Evolutionary conservation across 1,140 invertebrate species (phyloP), one percentile per base, ranked within the genome.

Genomic region (Physella acuta): DNA sequence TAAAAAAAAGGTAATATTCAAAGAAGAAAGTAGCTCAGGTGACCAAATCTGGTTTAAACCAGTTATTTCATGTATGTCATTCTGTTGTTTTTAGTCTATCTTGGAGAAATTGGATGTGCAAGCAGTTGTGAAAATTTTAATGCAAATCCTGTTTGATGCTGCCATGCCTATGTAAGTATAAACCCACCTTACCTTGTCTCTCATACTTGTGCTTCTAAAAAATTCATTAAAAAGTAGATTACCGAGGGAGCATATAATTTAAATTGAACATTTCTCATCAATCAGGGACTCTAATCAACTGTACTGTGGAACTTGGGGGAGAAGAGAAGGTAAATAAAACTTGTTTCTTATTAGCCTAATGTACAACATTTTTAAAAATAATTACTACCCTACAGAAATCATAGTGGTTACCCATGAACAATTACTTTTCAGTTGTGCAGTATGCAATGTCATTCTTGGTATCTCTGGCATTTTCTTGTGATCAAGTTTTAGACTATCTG

Each of bases 141-240:
- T 92, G 67, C 92, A 90, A 73, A 95, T 96, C 79, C 83, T 97
- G 0, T 91, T 92, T 78, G 93, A 95, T 85, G 92, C 93, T 30
- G 81, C 84, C 24, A 72, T 83, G 44, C 83, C 83, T 52, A 75
- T 79, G 80, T 79, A 71, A 76, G 74, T 75, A 28, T 24, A 44
- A 8, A 44, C 8, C 39, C 20, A n/a, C n/a, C n/a, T n/a, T n/a
- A n/a, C n/a, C n/a, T n/a, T n/a, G n/a, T n/a, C n/a, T n/a, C n/a
- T n/a, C n/a, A n/a, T n/a, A n/a, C n/a, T n/a, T n/a, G n/a, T n/a
- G n/a, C n/a, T n/a, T n/a, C n/a, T n/a, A n/a, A n/a, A n/a, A n/a
- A n/a, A n/a, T n/a, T n/a, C n/a, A n/a, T n/a, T n/a, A n/a, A n/a
- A n/a, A n/a, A n/a, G n/a, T n/a, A n/a, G n/a, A n/a, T n/a, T n/a